Base-by-base conservation (phyloP, 2,888 invertebrate genomes). In the Drosophila borealis region DNA sequence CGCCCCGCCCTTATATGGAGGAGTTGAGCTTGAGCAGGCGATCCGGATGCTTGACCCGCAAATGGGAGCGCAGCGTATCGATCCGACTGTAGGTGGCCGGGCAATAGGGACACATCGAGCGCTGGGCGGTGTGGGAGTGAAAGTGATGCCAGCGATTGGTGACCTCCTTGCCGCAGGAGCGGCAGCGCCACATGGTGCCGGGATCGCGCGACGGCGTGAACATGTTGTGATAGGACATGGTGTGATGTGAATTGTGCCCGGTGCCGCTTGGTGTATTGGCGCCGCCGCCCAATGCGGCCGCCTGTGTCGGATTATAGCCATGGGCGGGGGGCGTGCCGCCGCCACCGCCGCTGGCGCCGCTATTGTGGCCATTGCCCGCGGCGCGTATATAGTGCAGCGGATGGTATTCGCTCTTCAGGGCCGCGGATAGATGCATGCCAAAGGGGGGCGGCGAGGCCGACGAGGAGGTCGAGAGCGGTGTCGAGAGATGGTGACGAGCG, bases 121-220 rank as follows among this genome's bases (percentile, higher is more conserved):
- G 94, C 93, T 96, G 95, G 79, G 96, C 95, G 70, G 96, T 96
- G 93, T 97, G 96, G 88, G 96, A 96, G 93, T 96, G 96, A 94
- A 95, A 96, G 93, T 97, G 96, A 93, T 97, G 96, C 96, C 96
- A 97, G 93, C 96, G 94, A 93, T 96, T 97, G 92, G 96, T 96
- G 78, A 96, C 96, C 93, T 96, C 95, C 93, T 96, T 97, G 92
- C 96, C 96, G 93, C 96, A 96, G 39, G 95, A 95, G 91, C 95
- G 95, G 93, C 96, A 96, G 91, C 95, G 95, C 96, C 96, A 96
- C 91, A 96, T 94, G 78, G 96, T 94, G 57, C 95, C 94, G 85
- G 95, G 95, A 91, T 94, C 95, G 72, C 95, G 94, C 68, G 95
- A 94, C 87, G 95, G 95, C 89, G 95, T 95, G 93, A 96, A 96